Evolutionary conservation across 2,888 invertebrate genomes (phyloP).

Genomic region (Pasiphila rectangulata): DNA sequence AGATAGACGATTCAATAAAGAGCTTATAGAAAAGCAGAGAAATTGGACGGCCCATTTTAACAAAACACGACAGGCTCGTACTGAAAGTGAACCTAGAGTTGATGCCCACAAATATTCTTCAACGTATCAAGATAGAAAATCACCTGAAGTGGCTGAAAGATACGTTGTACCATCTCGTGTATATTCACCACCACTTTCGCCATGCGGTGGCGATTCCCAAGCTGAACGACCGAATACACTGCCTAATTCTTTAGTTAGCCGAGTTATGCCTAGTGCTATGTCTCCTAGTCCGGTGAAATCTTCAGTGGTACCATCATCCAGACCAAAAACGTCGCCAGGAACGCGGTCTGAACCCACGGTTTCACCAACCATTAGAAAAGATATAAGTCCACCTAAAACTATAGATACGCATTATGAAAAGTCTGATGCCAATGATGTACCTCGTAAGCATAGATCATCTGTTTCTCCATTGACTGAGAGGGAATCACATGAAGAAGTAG

Average conservation of each 20-base stretch:
- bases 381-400: constrained; percentile 51
- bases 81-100: constrained; percentile 57
- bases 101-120: constrained; percentile 60
- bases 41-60: constrained; percentile 96
- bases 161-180: constrained; percentile 69
- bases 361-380: constrained; percentile 51
- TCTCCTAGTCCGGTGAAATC: constrained; percentile 73
- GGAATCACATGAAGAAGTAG: constrained; percentile 40
- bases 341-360: constrained; percentile 49
- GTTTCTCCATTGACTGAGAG: constrained; percentile 51
- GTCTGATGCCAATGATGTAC: constrained; percentile 44
- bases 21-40: constrained; percentile 93
- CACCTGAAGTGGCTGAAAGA: constrained; percentile 62
- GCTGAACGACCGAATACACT: constrained; percentile 67
- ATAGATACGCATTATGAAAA: constrained; percentile 40
- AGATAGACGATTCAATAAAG: constrained; percentile 90
- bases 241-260: constrained; percentile 62
- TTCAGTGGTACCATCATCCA: constrained; percentile 54
- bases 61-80: constrained; percentile 83
- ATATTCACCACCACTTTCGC: constrained; percentile 77
- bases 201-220: constrained; percentile 82
- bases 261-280: constrained; percentile 60
- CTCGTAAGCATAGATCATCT: constrained; percentile 46
- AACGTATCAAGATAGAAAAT: constrained; percentile 63
- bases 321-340: constrained; percentile 54